Evolutionary conservation across 2,113 vertebrate genomes (phyloP).

Genomic region (Sinocyclocheilus maitianheensis): DNA sequence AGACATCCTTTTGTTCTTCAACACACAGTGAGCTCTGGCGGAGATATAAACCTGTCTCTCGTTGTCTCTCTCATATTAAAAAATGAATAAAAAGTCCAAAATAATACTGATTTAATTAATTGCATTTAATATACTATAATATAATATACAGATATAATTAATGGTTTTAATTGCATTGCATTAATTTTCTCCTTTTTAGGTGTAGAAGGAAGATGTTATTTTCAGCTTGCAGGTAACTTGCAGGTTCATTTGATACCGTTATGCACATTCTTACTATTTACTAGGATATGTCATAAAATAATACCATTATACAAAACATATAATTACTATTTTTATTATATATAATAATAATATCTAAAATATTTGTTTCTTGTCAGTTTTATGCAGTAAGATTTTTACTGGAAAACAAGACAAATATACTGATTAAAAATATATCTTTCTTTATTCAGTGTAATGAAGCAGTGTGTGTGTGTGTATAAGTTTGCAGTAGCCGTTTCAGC

Average conservation of each 20-base stretch:
- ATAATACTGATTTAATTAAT: background rate
- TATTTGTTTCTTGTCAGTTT: no score
- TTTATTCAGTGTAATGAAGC: conserved; percentile 9
- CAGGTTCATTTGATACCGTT: background rate
- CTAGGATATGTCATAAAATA: background rate
- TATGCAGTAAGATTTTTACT: background rate
- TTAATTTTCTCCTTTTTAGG: conserved; percentile 2
- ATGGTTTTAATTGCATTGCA: no score
- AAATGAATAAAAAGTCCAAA: background rate
- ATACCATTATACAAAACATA: background rate
- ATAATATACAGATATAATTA: no score
- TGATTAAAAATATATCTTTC: background rate
- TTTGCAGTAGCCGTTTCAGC: conserved; percentile 41
- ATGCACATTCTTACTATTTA: background rate
- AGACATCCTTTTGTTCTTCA: conserved; percentile 48
- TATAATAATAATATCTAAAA: background rate
- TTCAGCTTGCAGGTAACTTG: background rate
- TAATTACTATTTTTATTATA: no score
- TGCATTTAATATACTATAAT: no score
- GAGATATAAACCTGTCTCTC: conserved; percentile 29
- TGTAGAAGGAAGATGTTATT: background rate
- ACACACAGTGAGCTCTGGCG: conserved; percentile 43
- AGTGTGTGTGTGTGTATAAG: conserved; percentile 23
- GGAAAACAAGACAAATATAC: background rate
- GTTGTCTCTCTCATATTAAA: background rate